phyloP scores from a whole-genome alignment of 1,140 invertebrate genomes.

The Andricus grossulariae region DNA sequence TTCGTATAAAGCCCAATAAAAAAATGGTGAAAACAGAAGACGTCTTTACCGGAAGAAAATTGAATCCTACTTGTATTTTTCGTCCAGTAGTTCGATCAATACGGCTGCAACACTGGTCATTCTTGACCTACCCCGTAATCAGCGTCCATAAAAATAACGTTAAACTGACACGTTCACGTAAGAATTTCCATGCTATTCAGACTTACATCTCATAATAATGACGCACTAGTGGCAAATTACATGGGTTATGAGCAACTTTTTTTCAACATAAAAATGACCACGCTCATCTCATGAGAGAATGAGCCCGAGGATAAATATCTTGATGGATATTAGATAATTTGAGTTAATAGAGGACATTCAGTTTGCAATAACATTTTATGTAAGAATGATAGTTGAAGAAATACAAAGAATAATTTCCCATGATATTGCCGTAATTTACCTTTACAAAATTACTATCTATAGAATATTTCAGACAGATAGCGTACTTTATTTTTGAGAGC shows the following conservation, averaged over 20 bases:
- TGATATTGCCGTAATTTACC: no score
- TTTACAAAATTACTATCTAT: no score
- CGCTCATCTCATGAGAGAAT: slow-evolving; percentile 2
- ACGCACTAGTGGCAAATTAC: slow-evolving; percentile 20
- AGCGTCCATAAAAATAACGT: slow-evolving; percentile 18
- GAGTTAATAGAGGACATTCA: no score
- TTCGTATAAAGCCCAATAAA: no score
- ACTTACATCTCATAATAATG: slow-evolving; percentile 13
- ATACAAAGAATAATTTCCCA: no score
- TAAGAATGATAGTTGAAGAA: no score
- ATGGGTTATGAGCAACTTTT: slow-evolving; percentile 14
- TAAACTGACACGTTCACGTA: slow-evolving; percentile 26
- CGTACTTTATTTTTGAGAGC: no score
- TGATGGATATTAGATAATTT: neutral
- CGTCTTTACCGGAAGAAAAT: neutral
- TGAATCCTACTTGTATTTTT: neutral
- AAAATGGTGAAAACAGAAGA: no score
- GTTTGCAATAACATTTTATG: no score
- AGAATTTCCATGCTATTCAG: slow-evolving; percentile 1
- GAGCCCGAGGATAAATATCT: slow-evolving; percentile 16
- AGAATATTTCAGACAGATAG: no score
- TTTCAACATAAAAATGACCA: slow-evolving; percentile 13
- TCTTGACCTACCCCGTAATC: slow-evolving; percentile 28
- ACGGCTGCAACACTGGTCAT: neutral
- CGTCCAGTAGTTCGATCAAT: neutral